Evolutionary conservation across 2,797 vertebrate genomes (phyloP).

Genomic region (Eurystomus glaucurus): DNA sequence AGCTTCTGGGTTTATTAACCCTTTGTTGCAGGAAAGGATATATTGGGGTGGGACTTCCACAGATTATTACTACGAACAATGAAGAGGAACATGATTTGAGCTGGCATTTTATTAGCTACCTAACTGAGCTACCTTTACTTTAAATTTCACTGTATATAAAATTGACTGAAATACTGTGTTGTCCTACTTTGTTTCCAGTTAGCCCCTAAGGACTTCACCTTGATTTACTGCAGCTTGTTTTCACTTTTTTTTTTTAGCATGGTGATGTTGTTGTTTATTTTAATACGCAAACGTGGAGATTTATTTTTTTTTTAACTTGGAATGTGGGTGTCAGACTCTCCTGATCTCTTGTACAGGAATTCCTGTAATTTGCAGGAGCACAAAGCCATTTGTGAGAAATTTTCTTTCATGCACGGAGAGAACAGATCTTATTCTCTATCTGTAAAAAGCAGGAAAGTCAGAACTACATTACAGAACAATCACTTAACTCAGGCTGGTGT

Average conservation of each 20-base stretch:
- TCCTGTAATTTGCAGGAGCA: conserved; percentile 56
- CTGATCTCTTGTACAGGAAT: conserved; percentile 31
- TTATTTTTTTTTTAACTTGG: neutral
- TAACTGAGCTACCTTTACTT: neutral
- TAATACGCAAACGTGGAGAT: neutral
- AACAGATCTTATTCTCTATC: conserved; percentile 1
- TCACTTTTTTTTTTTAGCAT: neutral
- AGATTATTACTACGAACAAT: neutral
- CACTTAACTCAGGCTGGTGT: neutral
- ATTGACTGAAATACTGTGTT: neutral
- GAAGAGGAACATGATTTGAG: neutral
- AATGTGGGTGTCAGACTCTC: neutral
- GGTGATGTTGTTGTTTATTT: neutral
- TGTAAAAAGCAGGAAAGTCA: conserved; percentile 33
- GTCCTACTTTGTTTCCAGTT: neutral
- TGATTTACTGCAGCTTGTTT: neutral
- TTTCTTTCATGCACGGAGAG: neutral
- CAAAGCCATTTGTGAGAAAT: conserved; percentile 23
- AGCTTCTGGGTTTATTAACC: neutral
- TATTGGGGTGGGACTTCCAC: neutral
- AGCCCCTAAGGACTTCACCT: neutral
- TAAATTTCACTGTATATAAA: neutral
- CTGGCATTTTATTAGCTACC: neutral
- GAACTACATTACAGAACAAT: conserved; percentile 8
- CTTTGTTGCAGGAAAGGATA: neutral